A percentile compares a stretch with the other conserved stretches of the same genome.
These are phyloP conservation scores for Pachycephus smyrnensis DNA, from an alignment of 2,888 invertebrate genomes.

Conservation along the genomic window DNA sequence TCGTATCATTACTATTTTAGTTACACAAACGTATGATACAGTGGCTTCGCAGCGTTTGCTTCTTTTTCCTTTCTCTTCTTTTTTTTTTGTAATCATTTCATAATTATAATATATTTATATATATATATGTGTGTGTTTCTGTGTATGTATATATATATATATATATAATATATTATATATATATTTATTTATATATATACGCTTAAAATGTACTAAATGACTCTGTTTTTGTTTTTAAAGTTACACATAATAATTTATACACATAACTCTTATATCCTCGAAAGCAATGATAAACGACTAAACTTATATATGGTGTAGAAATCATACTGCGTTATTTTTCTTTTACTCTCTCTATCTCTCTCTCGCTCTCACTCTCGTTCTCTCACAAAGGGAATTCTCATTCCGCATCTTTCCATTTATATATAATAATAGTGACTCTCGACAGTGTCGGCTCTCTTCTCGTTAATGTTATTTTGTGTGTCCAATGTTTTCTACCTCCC, in stretches of 20 bases:
- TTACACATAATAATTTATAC: constrained; percentile 61
- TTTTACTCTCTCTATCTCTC: constrained; percentile 14
- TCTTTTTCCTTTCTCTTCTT: constrained; percentile 28
- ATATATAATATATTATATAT: constrained; percentile 19
- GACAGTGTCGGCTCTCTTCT: too few species aligned
- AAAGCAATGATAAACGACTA: constrained; percentile 58
- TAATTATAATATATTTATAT: constrained; percentile 26
- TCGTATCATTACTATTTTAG: constrained; percentile 50
- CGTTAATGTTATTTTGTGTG: constrained; percentile 20
- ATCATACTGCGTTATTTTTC: constrained; percentile 45
- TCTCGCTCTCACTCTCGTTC: too few species aligned
- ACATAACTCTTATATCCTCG: constrained; percentile 55
- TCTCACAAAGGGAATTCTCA: neutral
- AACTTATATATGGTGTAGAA: constrained; percentile 53
- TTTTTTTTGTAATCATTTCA: constrained; percentile 17
- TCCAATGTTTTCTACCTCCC: too few species aligned
- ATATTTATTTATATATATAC: constrained; percentile 20
- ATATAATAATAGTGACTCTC: too few species aligned
- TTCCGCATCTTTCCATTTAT: neutral
- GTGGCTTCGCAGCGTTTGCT: constrained; percentile 46
- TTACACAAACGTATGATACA: constrained; percentile 57
- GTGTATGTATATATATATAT: constrained; percentile 15
- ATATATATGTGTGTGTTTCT: constrained; percentile 19
- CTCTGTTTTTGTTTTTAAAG: constrained; percentile 46
- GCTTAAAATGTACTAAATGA: constrained; percentile 56